Base-by-base conservation (phyloP, 2,888 invertebrate species). In the Tetranychus piercei region DNA sequence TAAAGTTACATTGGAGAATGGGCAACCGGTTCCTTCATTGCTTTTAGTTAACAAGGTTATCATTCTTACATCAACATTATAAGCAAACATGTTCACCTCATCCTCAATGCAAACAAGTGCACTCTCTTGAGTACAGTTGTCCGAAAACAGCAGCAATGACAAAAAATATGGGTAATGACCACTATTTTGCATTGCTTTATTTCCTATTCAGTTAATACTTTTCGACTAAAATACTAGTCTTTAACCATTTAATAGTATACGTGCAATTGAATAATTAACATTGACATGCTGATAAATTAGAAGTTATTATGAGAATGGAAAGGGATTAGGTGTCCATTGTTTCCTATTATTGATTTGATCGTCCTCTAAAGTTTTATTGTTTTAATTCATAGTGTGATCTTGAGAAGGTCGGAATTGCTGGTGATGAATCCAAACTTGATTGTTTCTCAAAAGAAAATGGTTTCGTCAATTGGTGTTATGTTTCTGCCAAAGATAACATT, bases 391-490 rank as follows among this genome's bases (percentile, higher is more conserved):
- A 71, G 71, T 71, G 71, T 44, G 71, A 71, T 11, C 23, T 43
- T n/a, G 20, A 34, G 9, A 23, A n/a, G 11, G n/a, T 9, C 11
- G 71, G 71, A 22, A 71, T 71, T 22, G 23, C 34, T 15, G n/a
- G n/a, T 43, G 44, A 71, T 71, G 11, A 44, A 71, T 44, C 80
- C 6, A 91, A 91, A 83, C 92, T 96, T 90, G 92, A 95, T 91
- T 93, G 80, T 93, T 91, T 82, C 94, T 15, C 93, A 80, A 88
- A 88, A 80, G 92, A 94, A 81, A 90, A 92, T 80, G 91, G 92
- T 0, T 96, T 96, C 82, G 87, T 90, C 15, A 91, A 91, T 20
- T 96, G 95, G 94, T 94, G 90, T 82, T 92, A 94, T 84, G 95
- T 94, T 1, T 95, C 95, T 0, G 95, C 95, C 71, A 95, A 94